Evolutionary conservation across 2,888 invertebrate genomes (phyloP).

Genomic region (Orgyia antiqua): DNA sequence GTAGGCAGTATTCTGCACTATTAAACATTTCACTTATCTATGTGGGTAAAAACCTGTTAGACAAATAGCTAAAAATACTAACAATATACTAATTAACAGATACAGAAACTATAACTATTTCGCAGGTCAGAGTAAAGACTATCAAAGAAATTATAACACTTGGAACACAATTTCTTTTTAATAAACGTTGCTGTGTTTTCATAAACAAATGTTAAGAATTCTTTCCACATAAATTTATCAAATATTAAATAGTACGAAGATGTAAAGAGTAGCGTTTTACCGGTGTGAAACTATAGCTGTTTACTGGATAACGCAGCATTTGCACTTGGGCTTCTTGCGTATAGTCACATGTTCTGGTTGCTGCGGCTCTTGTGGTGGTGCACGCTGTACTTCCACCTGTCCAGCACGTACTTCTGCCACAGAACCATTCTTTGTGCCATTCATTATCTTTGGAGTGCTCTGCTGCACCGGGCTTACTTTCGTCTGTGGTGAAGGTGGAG

Average conservation of each 20-base stretch:
- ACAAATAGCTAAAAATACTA: no score
- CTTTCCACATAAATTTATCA: no score
- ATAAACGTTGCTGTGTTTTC: no score
- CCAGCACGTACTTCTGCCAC: conserved; percentile 61
- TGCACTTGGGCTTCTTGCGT: conserved; percentile 97
- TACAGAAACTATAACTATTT: no score
- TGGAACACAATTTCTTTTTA: no score
- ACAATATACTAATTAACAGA: no score
- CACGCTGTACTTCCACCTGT: conserved; percentile 84
- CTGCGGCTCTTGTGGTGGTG: conserved; percentile 86
- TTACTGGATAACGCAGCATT: conserved; percentile 96
- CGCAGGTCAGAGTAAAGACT: no score
- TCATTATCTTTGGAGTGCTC: conserved; percentile 59
- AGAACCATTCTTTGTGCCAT: conserved; percentile 70
- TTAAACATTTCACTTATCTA: no score
- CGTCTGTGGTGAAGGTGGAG: conserved; percentile 59
- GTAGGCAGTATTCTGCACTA: conserved; percentile 25
- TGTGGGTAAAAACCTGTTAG: no score
- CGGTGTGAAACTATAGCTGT: conserved; percentile 29
- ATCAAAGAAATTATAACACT: no score
- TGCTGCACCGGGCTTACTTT: conserved; percentile 54
- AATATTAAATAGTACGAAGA: no score
- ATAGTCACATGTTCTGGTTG: conserved; percentile 95
- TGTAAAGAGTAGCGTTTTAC: conserved; percentile 43
- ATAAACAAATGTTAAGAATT: no score